Evolutionary conservation across 2,113 vertebrate species (phyloP).

Genomic region (Pica pica): DNA sequence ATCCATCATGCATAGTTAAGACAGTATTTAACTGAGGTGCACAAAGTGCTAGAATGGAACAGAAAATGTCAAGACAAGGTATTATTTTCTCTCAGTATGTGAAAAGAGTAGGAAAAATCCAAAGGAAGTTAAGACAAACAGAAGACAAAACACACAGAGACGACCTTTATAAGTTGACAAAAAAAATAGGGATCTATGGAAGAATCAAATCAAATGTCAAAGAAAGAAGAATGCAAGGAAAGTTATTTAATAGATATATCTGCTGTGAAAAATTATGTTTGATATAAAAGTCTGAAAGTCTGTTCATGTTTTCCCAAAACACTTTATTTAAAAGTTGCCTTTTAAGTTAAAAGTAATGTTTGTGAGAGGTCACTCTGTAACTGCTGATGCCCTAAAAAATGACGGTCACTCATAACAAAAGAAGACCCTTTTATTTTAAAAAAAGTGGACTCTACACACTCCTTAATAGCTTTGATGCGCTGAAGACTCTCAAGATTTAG

Average conservation of each 20-base stretch:
- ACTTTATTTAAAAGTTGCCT: neutral
- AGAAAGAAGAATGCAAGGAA: neutral
- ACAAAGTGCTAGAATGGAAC: neutral
- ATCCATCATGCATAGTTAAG: neutral
- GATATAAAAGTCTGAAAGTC: neutral
- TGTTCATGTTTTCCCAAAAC: neutral
- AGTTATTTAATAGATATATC: slow-evolving; percentile 36
- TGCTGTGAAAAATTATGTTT: slow-evolving; percentile 5
- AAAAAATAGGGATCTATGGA: neutral
- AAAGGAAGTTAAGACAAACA: slow-evolving; percentile 20
- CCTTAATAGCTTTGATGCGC: neutral
- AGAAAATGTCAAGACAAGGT: neutral
- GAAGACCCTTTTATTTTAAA: neutral
- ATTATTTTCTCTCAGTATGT: neutral
- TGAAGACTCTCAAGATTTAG: neutral
- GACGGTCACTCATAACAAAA: neutral
- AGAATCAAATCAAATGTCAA: slow-evolving; percentile 23
- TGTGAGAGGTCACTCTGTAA: neutral
- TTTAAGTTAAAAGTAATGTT: neutral
- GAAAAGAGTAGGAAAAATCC: neutral
- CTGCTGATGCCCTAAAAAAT: neutral
- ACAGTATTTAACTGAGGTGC: neutral
- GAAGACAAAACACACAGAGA: slow-evolving; percentile 7
- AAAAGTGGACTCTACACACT: neutral
- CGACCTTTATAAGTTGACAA: slow-evolving; percentile 21